Evolutionary conservation across 2,797 vertebrate genomes (phyloP).

Genomic region (Propithecus deckenii): DNA sequence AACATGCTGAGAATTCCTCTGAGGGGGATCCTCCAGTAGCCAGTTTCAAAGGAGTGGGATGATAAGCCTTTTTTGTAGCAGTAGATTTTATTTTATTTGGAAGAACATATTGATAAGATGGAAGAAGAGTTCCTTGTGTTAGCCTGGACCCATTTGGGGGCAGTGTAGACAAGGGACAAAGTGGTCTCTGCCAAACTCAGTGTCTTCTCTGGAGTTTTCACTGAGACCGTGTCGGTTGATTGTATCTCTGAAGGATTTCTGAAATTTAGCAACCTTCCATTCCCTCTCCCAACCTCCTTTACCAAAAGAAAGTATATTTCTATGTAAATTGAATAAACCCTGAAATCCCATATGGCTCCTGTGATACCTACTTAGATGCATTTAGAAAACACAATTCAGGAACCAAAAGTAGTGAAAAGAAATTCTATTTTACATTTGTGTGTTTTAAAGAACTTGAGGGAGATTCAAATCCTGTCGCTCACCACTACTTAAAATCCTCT

Average conservation of each 20-base stretch:
- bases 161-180: not conserved
- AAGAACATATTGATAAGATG: not conserved
- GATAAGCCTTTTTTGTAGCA: not conserved
- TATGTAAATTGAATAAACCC: not conserved
- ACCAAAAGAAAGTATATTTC: not conserved
- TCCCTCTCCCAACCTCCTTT: not conserved
- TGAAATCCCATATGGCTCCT: not conserved
- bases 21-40: not conserved
- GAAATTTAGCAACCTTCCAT: not conserved
- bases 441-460: not conserved
- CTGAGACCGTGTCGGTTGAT: not conserved
- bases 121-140: not conserved
- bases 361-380: not conserved
- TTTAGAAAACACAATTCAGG: not conserved
- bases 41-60: not conserved
- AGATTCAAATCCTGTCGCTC: not conserved
- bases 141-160: not conserved
- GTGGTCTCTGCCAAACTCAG: not conserved
- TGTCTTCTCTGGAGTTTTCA: not conserved
- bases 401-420: not conserved
- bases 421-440: not conserved
- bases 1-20: not conserved
- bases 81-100: not conserved
- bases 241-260: not conserved
- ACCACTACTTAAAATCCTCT: not conserved